Base-by-base conservation (phyloP, 2,113 vertebrate genomes). In the Meleagris gallopavo region DNA sequence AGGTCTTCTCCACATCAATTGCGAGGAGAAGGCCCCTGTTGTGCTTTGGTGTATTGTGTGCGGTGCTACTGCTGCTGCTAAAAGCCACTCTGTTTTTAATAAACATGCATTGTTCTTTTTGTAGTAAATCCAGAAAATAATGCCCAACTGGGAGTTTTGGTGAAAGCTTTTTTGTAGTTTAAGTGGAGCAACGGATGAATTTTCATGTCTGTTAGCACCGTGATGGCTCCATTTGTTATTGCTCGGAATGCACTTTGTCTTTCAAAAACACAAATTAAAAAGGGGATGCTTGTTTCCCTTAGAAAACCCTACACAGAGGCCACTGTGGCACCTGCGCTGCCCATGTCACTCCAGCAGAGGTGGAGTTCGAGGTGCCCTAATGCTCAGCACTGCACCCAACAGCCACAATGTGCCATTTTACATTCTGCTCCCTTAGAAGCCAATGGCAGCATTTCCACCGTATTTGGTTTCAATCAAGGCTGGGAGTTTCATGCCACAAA, bases 1-100 rank as follows among this genome's bases (percentile, higher is more conserved):
- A 96, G 95, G 95, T 96, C 95, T 95, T 95, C 95, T 96, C 91
- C 85, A 95, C 93, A 97, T 96, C 96, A 96, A 95, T 96, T 95
- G 93, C 91, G 19, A 74, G 85, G 93, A 96, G 94, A 96, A 96
- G 88, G 96, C 95, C 93, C 96, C 96, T 1, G 96, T 97, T 90
- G 95, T 96, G 96, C 95, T 95, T 96, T 97, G 95, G 95, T 96
- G 94, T 91, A 95, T 95, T 97, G 95, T 94, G 88, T 41, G 3
- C 18, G 1, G 88, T 15, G 5, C 89, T 97, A 90, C 93, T 48
- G 93, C 94, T 95, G 89, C 93, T 95, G 91, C 95, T 97, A 97
- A 96, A 96, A 97, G 94, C 94, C 93, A 97, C 89, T 97, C 94
- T 95, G 95, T 97, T 97, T 97, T 97, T 97, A 97, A 97, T 96